Evolutionary conservation across 2,888 invertebrate genomes (phyloP).

Genomic region (Branchinecta sandiegonensis): DNA sequence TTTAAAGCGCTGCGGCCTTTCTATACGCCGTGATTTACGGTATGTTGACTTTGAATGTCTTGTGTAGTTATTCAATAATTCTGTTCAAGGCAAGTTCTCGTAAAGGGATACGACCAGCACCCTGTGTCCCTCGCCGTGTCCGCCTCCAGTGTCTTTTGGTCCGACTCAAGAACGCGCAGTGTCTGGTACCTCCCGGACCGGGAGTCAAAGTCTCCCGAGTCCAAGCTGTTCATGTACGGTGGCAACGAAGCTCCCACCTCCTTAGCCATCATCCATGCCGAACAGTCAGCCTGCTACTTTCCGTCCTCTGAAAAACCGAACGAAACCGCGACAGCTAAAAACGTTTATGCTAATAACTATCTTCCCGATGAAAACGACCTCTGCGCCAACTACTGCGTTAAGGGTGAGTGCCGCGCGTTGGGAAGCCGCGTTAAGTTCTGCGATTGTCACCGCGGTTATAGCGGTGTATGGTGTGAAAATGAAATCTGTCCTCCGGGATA

Average conservation of each 20-base stretch:
- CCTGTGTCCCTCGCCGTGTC: background rate
- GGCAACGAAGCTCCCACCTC: background rate
- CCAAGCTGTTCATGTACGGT: background rate
- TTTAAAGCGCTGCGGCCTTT: no score
- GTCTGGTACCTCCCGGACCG: conserved; percentile 3
- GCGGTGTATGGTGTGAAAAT: background rate
- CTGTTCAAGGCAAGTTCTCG: background rate
- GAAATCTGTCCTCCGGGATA: conserved; percentile 2
- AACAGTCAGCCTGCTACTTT: background rate
- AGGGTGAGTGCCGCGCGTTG: background rate
- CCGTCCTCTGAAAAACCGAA: background rate
- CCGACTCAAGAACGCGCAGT: background rate
- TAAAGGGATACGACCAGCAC: background rate
- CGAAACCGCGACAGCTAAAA: background rate
- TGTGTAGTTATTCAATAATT: background rate
- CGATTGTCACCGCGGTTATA: background rate
- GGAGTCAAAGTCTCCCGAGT: background rate
- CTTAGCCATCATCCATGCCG: background rate
- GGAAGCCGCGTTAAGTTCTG: background rate
- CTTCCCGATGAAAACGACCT: background rate
- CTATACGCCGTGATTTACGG: no score
- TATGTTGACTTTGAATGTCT: no score
- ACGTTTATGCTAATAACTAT: background rate
- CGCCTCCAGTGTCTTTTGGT: background rate
- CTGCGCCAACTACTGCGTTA: background rate